phyloP scores from a whole-genome alignment of 1,140 invertebrate genomes.

The Myzus persicae region DNA sequence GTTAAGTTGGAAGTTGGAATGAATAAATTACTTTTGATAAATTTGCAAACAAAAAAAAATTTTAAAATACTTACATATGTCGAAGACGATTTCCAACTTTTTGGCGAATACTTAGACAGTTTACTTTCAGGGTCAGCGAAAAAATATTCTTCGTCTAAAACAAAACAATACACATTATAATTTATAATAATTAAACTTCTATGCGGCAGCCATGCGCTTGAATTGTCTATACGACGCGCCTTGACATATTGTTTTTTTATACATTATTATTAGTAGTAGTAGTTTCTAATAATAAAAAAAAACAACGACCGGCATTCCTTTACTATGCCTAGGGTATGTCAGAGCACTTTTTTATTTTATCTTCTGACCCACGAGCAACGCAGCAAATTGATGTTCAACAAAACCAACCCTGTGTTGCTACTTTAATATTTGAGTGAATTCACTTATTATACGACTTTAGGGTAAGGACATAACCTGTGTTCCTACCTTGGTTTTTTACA shows the following conservation, averaged over 20 bases:
- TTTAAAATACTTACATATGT: constrained; percentile 78
- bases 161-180: constrained; percentile 60
- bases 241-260: background rate
- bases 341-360: no score
- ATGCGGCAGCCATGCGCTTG: constrained; percentile 1
- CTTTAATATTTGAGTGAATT: no score
- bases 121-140: constrained; percentile 94
- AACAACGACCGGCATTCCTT: background rate
- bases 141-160: constrained; percentile 91
- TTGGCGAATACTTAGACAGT: constrained; percentile 93
- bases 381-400: no score
- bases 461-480: no score
- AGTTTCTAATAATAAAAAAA: background rate
- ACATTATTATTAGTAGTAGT: background rate
- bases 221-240: constrained; percentile 37
- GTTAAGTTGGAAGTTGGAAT: background rate
- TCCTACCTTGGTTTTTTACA: no score
- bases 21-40: background rate
- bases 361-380: no score
- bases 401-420: no score
- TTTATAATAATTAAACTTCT: constrained; percentile 1
- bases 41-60: background rate
- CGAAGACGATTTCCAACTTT: constrained; percentile 92
- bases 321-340: background rate
- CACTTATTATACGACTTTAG: no score